A percentile compares a stretch with the other conserved stretches of the same genome.
Evolutionary conservation across 2,113 vertebrate genomes (phyloP).

Genomic region (Peucedramus taeniatus): DNA sequence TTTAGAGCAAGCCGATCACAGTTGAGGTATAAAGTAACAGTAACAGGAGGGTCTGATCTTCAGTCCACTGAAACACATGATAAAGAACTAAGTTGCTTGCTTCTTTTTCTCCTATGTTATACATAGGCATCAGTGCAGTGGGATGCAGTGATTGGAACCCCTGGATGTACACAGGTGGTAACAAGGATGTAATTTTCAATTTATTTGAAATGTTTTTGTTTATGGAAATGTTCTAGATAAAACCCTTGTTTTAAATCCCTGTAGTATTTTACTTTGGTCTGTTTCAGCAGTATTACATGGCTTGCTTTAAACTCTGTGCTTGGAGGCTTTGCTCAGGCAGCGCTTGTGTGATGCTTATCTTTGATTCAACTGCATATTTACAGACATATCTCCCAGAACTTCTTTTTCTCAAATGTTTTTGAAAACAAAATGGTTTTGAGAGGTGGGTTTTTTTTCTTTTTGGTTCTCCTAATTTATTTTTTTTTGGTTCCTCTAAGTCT

Average conservation of each 20-base stretch:
- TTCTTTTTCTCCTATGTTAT: slow-evolving; percentile 33
- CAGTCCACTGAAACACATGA: background rate
- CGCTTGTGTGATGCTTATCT: background rate
- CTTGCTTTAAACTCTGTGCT: background rate
- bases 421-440: background rate
- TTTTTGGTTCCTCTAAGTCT: background rate
- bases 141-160: background rate
- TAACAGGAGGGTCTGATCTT: background rate
- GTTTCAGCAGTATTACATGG: background rate
- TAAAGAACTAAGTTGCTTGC: background rate
- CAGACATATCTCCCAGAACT: background rate
- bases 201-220: background rate
- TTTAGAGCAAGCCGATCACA: background rate
- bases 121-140: background rate
- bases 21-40: background rate
- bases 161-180: background rate
- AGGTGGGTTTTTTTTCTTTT: background rate
- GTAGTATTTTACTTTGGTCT: background rate
- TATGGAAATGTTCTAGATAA: background rate
- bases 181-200: background rate
- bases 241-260: background rate
- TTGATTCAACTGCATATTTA: background rate
- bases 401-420: background rate
- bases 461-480: background rate
- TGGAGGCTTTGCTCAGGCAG: background rate